Evolutionary conservation across 2,888 invertebrate species (phyloP).

Genomic region (Zootermopsis nevadensis): DNA sequence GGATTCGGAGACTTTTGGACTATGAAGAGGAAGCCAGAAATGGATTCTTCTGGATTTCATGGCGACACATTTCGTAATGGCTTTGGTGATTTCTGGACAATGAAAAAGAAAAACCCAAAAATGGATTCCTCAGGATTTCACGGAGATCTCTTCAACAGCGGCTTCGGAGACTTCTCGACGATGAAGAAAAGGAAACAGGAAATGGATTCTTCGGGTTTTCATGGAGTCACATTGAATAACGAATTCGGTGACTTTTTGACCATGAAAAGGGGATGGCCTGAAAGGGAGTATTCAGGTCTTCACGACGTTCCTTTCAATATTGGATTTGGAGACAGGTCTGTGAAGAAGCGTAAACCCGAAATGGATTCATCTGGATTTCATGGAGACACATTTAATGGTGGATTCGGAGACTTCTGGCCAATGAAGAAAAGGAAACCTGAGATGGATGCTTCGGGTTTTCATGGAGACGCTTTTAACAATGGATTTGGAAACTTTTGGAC

Average conservation of each 20-base stretch:
- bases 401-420: slow-evolving; percentile 56
- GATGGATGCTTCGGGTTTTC: slow-evolving; percentile 52
- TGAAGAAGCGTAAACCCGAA: slow-evolving; percentile 54
- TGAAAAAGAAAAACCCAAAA: slow-evolving; percentile 58
- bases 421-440: slow-evolving; percentile 55
- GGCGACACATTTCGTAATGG: slow-evolving; percentile 59
- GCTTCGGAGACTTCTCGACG: slow-evolving; percentile 58
- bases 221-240: slow-evolving; percentile 58
- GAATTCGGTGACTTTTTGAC: slow-evolving; percentile 57
- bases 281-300: slow-evolving; percentile 53
- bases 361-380: slow-evolving; percentile 53
- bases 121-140: slow-evolving; percentile 58
- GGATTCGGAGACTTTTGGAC: slow-evolving; percentile 59
- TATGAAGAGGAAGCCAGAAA: slow-evolving; percentile 58
- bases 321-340: slow-evolving; percentile 55
- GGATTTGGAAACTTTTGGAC: slow-evolving; percentile 56
- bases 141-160: slow-evolving; percentile 58
- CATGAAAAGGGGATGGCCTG: slow-evolving; percentile 55
- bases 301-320: slow-evolving; percentile 56
- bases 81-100: slow-evolving; percentile 59
- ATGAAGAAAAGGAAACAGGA: slow-evolving; percentile 57
- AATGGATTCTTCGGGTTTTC: slow-evolving; percentile 57
- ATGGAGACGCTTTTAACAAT: slow-evolving; percentile 56
- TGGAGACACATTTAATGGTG: slow-evolving; percentile 56
- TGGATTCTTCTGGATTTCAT: slow-evolving; percentile 58